phyloP scores from a whole-genome alignment of 1,140 invertebrate species.

The Leptinotarsa defecta region DNA sequence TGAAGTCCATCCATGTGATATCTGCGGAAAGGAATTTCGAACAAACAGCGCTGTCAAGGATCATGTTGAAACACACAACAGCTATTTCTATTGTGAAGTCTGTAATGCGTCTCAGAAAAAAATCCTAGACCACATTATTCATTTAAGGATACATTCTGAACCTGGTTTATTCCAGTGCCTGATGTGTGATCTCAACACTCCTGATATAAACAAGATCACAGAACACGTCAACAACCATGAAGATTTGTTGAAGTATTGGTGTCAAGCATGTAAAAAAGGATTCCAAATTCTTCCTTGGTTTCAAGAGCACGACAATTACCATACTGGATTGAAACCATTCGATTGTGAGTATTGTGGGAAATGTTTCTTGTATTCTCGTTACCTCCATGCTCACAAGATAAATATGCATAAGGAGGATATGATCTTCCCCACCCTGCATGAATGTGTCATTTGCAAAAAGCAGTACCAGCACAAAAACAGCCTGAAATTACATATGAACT shows the following conservation, averaged over 20 bases:
- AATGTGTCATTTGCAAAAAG: slow-evolving; percentile 54
- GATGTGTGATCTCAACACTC: slow-evolving; percentile 56
- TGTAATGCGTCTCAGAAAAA: slow-evolving; percentile 50
- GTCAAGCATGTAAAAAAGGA: slow-evolving; percentile 52
- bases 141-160: slow-evolving; percentile 56
- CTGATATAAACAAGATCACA: slow-evolving; percentile 46
- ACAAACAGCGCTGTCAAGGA: slow-evolving; percentile 40
- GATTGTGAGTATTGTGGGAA: slow-evolving; percentile 64
- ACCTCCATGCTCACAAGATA: slow-evolving; percentile 48
- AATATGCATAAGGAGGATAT: slow-evolving; percentile 48
- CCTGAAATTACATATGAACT: slow-evolving; percentile 53
- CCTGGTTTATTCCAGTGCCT: slow-evolving; percentile 58
- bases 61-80: slow-evolving; percentile 62
- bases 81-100: slow-evolving; percentile 58
- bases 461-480: slow-evolving; percentile 53
- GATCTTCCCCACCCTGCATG: slow-evolving; percentile 45
- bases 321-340: slow-evolving; percentile 78
- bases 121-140: slow-evolving; percentile 46
- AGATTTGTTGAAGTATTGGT: slow-evolving; percentile 46
- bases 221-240: slow-evolving; percentile 48
- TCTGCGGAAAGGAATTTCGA: slow-evolving; percentile 67
- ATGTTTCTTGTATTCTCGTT: slow-evolving; percentile 48
- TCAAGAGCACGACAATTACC: slow-evolving; percentile 56
- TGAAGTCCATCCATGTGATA: slow-evolving; percentile 69
- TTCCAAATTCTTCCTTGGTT: slow-evolving; percentile 51